Conservation (phyloP, 1,140 invertebrate species). For the Philopotamus ludificatus region DNA sequence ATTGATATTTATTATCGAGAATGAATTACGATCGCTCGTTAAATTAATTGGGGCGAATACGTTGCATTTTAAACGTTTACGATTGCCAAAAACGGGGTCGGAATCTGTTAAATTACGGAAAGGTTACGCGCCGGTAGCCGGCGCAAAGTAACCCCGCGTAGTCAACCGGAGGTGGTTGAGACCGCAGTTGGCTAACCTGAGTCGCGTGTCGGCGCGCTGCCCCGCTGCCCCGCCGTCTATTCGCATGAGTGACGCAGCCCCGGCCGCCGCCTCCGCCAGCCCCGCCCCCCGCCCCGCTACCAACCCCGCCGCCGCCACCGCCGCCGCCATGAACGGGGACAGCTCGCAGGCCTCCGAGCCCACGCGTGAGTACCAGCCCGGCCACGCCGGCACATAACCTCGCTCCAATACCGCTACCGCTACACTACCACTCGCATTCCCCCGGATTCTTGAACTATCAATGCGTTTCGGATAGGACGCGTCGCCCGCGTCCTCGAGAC, state of each 20-base stretch:
- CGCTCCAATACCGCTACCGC: too few species aligned
- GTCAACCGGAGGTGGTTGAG: background rate
- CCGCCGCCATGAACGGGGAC: constrained; percentile 36
- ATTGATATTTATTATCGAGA: too few species aligned
- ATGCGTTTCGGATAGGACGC: too few species aligned
- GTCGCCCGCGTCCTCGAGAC: too few species aligned
- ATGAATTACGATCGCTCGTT: too few species aligned
- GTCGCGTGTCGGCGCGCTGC: background rate
- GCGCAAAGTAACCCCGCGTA: background rate
- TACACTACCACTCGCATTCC: too few species aligned
- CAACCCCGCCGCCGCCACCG: background rate
- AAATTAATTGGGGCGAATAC: too few species aligned
- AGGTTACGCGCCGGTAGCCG: background rate
- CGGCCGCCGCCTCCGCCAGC: background rate
- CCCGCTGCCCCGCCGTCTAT: background rate
- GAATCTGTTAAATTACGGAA: background rate
- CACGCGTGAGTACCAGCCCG: constrained; percentile 30
- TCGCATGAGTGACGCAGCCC: background rate
- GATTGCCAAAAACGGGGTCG: too few species aligned
- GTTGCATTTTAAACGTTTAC: too few species aligned
- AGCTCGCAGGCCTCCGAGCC: constrained; percentile 37
- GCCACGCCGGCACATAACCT: too few species aligned
- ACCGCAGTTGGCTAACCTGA: background rate
- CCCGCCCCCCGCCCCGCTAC: background rate
- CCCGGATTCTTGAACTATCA: too few species aligned